A percentile compares a stretch with the other conserved stretches of the same genome.
These are phyloP conservation scores for Leptopilina boulardi DNA, from an alignment of 1,140 invertebrate genomes.

Conservation along the genomic window DNA sequence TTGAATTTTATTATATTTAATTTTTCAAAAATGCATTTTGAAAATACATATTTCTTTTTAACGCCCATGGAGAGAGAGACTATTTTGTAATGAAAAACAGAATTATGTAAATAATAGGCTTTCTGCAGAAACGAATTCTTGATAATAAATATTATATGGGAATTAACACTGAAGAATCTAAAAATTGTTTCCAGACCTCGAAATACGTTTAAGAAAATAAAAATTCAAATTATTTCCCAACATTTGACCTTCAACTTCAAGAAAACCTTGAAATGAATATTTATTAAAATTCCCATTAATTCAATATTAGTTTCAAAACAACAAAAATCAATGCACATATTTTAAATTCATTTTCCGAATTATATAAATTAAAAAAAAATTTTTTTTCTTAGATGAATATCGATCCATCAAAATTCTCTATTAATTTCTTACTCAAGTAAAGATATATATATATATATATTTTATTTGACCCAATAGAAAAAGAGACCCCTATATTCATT, in stretches of 20 bases:
- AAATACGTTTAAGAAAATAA: too few species aligned
- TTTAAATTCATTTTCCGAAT: too few species aligned
- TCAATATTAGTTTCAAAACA: not conserved
- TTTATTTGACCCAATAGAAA: not conserved
- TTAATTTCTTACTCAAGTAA: too few species aligned
- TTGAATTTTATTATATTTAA: too few species aligned
- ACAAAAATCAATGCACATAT: too few species aligned
- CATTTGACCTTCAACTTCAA: not conserved
- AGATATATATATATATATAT: too few species aligned
- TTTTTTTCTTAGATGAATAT: too few species aligned
- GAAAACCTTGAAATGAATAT: not conserved
- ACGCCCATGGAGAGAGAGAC: conserved; percentile 9
- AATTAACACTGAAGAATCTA: not conserved
- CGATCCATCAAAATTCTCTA: too few species aligned
- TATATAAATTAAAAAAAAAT: too few species aligned
- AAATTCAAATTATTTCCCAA: not conserved
- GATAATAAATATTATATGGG: too few species aligned
- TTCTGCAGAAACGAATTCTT: conserved; percentile 16
- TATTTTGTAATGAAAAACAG: conserved; percentile 17
- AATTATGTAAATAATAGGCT: conserved; percentile 16
- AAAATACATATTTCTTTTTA: conserved; percentile 1
- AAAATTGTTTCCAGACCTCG: not conserved
- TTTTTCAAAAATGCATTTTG: not conserved
- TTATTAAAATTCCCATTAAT: not conserved
- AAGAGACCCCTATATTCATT: not conserved